Conservation (phyloP, 2,113 vertebrate species). For the Bambusicola thoracicus region DNA sequence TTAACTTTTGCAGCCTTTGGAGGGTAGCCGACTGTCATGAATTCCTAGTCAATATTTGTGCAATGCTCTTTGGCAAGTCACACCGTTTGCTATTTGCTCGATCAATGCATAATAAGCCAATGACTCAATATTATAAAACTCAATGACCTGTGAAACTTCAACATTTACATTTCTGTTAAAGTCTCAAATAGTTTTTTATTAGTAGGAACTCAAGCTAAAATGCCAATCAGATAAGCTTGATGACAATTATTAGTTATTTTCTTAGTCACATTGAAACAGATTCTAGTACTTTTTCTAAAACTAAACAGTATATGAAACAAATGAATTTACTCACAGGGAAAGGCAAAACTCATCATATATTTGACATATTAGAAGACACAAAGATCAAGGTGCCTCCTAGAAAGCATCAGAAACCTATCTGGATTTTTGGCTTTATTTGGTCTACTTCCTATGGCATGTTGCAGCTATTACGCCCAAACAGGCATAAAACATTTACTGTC, state of each 20-base stretch:
- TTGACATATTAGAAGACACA: neutral
- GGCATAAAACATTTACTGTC: neutral
- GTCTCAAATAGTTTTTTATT: constrained; percentile 72
- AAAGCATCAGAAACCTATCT: neutral
- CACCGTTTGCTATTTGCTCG: constrained; percentile 69
- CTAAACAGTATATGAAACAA: neutral
- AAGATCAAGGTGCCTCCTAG: neutral
- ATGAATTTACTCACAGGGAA: neutral
- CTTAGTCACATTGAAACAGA: constrained; percentile 28
- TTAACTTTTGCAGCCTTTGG: constrained; percentile 46
- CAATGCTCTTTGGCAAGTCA: constrained; percentile 58
- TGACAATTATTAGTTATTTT: constrained; percentile 63
- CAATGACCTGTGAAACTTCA: constrained; percentile 77
- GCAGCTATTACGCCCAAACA: neutral
- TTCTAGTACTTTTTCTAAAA: constrained; percentile 1
- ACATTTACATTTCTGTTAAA: constrained; percentile 73
- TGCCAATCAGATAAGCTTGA: constrained; percentile 68
- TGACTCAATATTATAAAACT: constrained; percentile 74
- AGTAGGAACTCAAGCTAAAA: constrained; percentile 64
- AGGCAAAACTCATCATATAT: neutral
- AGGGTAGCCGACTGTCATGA: constrained; percentile 27
- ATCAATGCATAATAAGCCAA: constrained; percentile 69
- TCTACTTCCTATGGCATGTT: neutral
- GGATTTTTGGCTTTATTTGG: neutral
- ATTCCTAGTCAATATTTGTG: constrained; percentile 71